Conservation (phyloP, 2,797 vertebrate genomes). For the Rhinophrynus dorsalis region DNA sequence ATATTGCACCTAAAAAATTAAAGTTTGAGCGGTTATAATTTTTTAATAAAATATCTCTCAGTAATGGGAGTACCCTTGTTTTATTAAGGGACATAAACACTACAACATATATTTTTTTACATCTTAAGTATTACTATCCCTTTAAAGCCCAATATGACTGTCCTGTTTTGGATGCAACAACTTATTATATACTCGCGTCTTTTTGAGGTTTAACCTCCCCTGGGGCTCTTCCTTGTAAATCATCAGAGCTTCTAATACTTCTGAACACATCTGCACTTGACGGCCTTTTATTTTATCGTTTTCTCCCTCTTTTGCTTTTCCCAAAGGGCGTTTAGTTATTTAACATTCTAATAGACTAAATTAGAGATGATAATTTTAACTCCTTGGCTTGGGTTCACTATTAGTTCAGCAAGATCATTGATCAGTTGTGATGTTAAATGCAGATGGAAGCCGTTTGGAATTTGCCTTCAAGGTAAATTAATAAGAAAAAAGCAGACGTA, state of each 20-base stretch:
- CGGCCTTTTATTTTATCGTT: constrained; percentile 9
- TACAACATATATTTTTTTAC: no score
- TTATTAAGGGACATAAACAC: no score
- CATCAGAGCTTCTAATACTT: not conserved
- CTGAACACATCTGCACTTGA: not conserved
- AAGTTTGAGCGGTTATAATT: no score
- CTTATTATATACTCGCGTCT: no score
- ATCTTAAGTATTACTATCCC: no score
- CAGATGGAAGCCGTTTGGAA: constrained; percentile 58
- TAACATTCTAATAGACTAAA: constrained; percentile 38
- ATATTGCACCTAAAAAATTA: no score
- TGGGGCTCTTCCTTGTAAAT: no score
- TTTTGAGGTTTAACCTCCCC: no score
- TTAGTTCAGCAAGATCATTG: constrained; percentile 57
- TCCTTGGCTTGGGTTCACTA: constrained; percentile 55
- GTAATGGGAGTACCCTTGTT: no score
- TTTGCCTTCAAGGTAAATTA: constrained; percentile 66
- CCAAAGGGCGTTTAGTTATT: not conserved
- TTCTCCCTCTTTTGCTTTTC: not conserved
- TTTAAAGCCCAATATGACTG: no score
- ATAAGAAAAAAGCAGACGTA: constrained; percentile 53
- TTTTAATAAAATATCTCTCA: no score
- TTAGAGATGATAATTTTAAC: constrained; percentile 39
- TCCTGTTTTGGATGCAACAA: no score
- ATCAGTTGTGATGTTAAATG: constrained; percentile 54